phyloP scores from a whole-genome alignment of 2,888 invertebrate genomes.

The Ceratothoa steindachneri region DNA sequence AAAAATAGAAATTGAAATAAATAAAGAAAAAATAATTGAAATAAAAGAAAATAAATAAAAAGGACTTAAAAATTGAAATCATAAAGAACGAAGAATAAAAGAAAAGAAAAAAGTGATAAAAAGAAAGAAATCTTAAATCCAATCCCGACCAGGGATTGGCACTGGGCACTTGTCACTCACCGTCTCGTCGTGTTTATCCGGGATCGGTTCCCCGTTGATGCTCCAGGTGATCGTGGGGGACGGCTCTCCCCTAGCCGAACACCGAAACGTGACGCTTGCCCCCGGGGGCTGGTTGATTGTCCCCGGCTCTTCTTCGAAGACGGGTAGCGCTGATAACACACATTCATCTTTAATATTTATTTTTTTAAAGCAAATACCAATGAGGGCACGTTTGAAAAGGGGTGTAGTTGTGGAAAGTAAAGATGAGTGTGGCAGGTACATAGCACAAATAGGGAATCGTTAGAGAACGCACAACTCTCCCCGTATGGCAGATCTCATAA shows the following conservation, averaged over 20 bases:
- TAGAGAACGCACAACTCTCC: too few species aligned
- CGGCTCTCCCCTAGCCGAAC: conserved; percentile 37
- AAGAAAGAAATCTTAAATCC: too few species aligned
- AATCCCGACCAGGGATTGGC: too few species aligned
- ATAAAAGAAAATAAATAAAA: background rate
- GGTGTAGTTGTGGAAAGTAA: too few species aligned
- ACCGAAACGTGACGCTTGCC: conserved; percentile 32
- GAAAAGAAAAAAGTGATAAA: background rate
- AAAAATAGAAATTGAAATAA: too few species aligned
- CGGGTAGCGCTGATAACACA: conserved; percentile 36
- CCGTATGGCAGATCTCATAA: too few species aligned
- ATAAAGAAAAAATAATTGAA: too few species aligned
- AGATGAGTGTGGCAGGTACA: too few species aligned
- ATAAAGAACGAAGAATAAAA: background rate
- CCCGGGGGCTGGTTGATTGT: conserved; percentile 36
- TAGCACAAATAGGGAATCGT: too few species aligned
- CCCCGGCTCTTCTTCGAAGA: conserved; percentile 30
- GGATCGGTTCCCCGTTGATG: conserved; percentile 27
- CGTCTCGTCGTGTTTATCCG: conserved; percentile 14
- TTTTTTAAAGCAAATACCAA: too few species aligned
- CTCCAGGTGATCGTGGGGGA: conserved; percentile 39
- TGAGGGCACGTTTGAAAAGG: too few species aligned
- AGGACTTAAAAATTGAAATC: background rate
- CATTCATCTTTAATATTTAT: too few species aligned
- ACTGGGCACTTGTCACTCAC: background rate